Percentiles rank a stretch among this genome's conserved stretches.
Evolutionary conservation across 2,797 vertebrate species (phyloP).

Genomic region (Pipistrellus nathusii): DNA sequence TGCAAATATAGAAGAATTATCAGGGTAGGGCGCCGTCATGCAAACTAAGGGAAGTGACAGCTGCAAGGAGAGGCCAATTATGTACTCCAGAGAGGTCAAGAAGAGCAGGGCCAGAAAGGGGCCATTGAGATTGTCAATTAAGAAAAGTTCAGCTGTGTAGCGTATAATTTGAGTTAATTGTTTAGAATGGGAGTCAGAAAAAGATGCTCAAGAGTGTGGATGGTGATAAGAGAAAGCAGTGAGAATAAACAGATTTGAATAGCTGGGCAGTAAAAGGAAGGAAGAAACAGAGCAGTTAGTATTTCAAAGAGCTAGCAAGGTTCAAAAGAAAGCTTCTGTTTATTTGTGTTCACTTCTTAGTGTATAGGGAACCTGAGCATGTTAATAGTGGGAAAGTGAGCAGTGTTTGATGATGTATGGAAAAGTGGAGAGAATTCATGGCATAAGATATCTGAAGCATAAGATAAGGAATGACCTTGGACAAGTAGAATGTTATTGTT

Average conservation of each 20-base stretch:
- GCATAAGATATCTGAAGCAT: neutral
- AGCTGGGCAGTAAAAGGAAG: neutral
- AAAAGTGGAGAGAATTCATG: neutral
- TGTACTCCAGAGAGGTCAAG: neutral
- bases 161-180: constrained; percentile 39
- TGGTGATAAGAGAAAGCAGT: neutral
- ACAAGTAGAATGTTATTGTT: neutral
- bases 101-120: neutral
- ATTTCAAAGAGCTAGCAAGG: neutral
- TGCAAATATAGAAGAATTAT: neutral
- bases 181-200: constrained; percentile 31
- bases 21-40: neutral
- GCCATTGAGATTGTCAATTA: constrained; percentile 37
- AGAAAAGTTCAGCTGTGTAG: neutral
- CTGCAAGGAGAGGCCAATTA: neutral
- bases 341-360: neutral
- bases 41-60: neutral
- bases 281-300: neutral
- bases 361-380: neutral
- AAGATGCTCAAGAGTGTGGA: constrained; percentile 10
- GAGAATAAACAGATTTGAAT: neutral
- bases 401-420: neutral
- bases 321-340: neutral
- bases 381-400: neutral
- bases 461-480: neutral